Conservation (phyloP, 2,888 invertebrate genomes). For the Tipula lateralis region DNA sequence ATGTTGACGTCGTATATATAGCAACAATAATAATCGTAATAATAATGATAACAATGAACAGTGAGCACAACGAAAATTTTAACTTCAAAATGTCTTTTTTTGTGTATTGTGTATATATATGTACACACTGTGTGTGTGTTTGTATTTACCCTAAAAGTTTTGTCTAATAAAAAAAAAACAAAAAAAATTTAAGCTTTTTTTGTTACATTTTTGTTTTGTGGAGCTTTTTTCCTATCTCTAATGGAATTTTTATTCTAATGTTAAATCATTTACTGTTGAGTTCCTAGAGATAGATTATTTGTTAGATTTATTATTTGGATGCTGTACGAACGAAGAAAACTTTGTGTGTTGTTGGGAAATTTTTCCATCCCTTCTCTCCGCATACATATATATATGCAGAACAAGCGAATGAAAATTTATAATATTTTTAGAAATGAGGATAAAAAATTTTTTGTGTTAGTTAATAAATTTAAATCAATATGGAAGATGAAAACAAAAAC, state of each 20-base stretch:
- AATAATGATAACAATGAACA: neutral
- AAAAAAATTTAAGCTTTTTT: neutral
- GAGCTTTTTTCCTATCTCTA: neutral
- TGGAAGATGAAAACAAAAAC: neutral
- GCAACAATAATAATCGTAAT: neutral
- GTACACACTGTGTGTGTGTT: neutral
- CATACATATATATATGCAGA: neutral
- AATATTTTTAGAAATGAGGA: neutral
- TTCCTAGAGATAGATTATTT: constrained; percentile 19
- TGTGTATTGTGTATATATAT: neutral
- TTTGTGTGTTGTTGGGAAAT: neutral
- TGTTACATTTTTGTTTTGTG: neutral
- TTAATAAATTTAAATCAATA: constrained; percentile 24
- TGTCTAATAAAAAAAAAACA: neutral
- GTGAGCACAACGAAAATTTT: neutral
- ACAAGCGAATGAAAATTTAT: neutral
- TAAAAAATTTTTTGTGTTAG: neutral
- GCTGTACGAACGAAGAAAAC: neutral
- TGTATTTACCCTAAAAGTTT: neutral
- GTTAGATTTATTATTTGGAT: constrained; percentile 6
- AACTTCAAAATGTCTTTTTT: neutral
- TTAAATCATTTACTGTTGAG: constrained; percentile 24
- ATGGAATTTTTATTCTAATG: constrained; percentile 24
- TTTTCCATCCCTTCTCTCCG: neutral
- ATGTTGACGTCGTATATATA: neutral